Base-by-base conservation (phyloP, 2,888 invertebrate species). In the Nymphalis urticae region DNA sequence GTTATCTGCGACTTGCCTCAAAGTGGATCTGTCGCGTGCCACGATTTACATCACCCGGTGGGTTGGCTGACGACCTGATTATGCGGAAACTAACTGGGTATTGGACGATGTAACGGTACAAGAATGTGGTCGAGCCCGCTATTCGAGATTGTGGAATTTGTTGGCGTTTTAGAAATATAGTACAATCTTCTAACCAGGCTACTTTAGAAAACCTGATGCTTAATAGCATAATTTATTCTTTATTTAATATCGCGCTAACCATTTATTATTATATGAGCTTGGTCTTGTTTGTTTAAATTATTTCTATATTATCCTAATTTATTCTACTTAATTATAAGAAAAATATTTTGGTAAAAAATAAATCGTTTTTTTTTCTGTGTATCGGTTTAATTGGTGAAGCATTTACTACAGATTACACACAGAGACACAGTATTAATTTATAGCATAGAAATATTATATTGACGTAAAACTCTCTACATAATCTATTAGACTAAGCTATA, bases 101-200 rank as follows among this genome's bases (percentile, higher is more conserved):
- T 84, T 86, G 86, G 85, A 85, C 76, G 75, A 75, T 69, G 80
- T 89, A 88, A 89, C 89, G 88, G 87, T 85, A 75, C 78, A 79
- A 84, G 85, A 86, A 86, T 85, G 85, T 76, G 72, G 77, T 72
- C 68, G 70, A 71, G 70, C 74, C 69, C 73, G 72, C 73, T 76
- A 74, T 64, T 63, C 66, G 68, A 75, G 54, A 68, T 67, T 69
- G 68, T 71, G 71, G 73, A 66, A 73, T 75, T 73, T 63, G 68
- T 62, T 68, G 62, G 48, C 32, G 68, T 65, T 72, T 75, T 74
- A 71, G 64, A 72, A 69, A 63, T 60, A 62, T 72, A 70, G 48
- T 67, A 68, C 53, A 51, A 63, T 48, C 17, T 54, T 42, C 48
- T 64, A 56, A 58, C n/a, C 48, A 8, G 58, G 19, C 50, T 51